Percentiles rank a stretch among this genome's conserved stretches.
Evolutionary conservation across 2,888 invertebrate species (phyloP).

Genomic region (Idaea biselata): DNA sequence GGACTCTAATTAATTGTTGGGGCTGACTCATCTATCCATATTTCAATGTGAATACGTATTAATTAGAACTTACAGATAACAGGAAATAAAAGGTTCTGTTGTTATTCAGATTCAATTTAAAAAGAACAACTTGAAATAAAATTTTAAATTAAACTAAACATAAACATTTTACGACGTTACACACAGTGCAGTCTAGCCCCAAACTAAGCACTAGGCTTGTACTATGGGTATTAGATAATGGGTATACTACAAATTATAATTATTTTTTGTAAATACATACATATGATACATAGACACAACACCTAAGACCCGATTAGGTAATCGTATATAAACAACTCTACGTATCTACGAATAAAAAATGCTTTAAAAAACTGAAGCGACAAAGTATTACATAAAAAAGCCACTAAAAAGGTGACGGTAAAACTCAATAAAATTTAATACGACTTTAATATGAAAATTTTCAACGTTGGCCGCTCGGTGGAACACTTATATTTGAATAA

Average conservation of each 20-base stretch:
- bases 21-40: slow-evolving; percentile 46
- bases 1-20: slow-evolving; percentile 50
- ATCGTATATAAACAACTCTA: neutral
- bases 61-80: slow-evolving; percentile 17
- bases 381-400: slow-evolving; percentile 29
- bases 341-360: neutral
- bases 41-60: slow-evolving; percentile 47
- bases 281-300: too few species aligned
- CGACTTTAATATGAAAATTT: slow-evolving; percentile 24
- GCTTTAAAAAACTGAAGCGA: neutral
- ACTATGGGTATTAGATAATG: too few species aligned
- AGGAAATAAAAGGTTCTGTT: neutral
- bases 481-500: slow-evolving; percentile 3
- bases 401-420: slow-evolving; percentile 30
- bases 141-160: too few species aligned
- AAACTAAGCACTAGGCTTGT: too few species aligned
- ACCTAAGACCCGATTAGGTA: too few species aligned
- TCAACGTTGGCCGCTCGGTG: slow-evolving; percentile 1
- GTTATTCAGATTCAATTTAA: neutral
- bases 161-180: too few species aligned
- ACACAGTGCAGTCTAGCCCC: too few species aligned
- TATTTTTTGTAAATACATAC: too few species aligned
- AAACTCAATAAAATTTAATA: slow-evolving; percentile 33
- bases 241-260: too few species aligned
- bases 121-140: neutral